Conservation (phyloP, 2,113 vertebrate genomes). For the Passer domesticus region DNA sequence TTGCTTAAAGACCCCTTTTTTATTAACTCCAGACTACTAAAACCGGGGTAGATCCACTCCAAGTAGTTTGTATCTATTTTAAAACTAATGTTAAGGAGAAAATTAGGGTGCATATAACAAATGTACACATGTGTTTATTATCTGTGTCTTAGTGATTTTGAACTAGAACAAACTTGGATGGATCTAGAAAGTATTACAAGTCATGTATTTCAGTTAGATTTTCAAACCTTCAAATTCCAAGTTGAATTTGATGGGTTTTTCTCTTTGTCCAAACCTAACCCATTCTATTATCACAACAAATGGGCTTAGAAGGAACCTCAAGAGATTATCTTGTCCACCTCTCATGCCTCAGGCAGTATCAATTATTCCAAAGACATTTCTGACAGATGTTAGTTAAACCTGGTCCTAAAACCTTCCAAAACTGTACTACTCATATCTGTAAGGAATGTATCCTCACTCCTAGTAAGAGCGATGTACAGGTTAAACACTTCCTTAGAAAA, state of each 20-base stretch:
- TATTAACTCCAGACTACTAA: neutral
- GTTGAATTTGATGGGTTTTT: neutral
- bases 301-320: neutral
- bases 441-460: neutral
- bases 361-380: neutral
- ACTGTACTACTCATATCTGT: neutral
- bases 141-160: neutral
- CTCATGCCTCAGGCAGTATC: neutral
- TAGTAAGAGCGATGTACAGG: neutral
- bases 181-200: neutral
- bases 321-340: neutral
- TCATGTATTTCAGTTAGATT: neutral
- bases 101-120: neutral
- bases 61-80: neutral
- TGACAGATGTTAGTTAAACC: neutral
- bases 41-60: neutral
- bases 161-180: neutral
- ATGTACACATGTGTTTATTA: fast-evolving
- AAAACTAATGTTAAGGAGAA: neutral
- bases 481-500: neutral
- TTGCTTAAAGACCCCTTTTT: neutral
- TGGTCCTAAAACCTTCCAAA: neutral
- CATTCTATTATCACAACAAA: neutral
- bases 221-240: neutral
- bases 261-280: neutral